phyloP scores from a whole-genome alignment of 1,140 invertebrate genomes.

The roundworm (Caenorhabditis elegans) region DNA sequence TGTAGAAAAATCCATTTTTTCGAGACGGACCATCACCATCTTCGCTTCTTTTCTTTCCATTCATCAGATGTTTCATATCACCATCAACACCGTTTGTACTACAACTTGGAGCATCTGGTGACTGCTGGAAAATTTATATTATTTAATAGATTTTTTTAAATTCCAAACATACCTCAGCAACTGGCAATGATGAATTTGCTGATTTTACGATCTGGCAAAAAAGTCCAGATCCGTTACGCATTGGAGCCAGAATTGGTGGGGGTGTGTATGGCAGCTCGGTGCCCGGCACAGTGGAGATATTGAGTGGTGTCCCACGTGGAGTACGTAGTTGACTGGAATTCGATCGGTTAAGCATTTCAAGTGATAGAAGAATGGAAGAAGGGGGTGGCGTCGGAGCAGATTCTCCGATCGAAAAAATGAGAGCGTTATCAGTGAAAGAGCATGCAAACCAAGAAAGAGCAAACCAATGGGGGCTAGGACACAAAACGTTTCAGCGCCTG shows the following conservation, averaged over 20 bases:
- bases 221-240: slow-evolving; percentile 80
- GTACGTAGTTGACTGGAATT: slow-evolving; percentile 47
- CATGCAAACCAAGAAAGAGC: neutral
- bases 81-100: neutral
- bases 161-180: neutral
- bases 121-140: neutral
- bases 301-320: slow-evolving; percentile 13
- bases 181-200: neutral
- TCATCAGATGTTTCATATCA: neutral
- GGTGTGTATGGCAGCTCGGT: slow-evolving; percentile 76
- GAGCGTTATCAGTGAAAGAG: neutral
- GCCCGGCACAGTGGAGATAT: neutral
- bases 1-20: slow-evolving; percentile 50
- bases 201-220: slow-evolving; percentile 72
- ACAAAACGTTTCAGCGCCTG: neutral
- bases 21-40: slow-evolving; percentile 33
- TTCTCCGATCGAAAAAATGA: neutral
- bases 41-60: slow-evolving; percentile 5
- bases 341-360: neutral
- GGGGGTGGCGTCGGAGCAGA: neutral
- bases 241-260: slow-evolving; percentile 85
- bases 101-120: neutral
- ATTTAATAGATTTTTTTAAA: neutral
- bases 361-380: neutral
- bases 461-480: neutral